Percentiles rank a stretch among this genome's conserved stretches.
Conservation (phyloP, 2,797 vertebrate species). For the Semaprochilodus insignis region DNA sequence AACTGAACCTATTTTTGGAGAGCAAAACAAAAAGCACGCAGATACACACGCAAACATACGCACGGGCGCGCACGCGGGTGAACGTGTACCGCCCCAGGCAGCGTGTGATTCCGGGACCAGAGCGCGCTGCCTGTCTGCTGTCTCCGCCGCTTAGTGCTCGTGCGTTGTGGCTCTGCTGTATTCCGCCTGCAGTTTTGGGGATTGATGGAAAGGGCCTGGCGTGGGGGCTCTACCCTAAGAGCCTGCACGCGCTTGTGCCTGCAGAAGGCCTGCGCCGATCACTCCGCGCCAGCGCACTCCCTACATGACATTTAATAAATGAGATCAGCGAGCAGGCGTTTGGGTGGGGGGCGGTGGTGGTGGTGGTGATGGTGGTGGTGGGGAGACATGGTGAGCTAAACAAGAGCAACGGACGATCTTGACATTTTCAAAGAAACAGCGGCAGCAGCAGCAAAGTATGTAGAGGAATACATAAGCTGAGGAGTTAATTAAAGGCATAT, state of each 20-base stretch:
- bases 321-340: constrained; percentile 58
- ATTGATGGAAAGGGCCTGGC: constrained; percentile 57
- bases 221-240: constrained; percentile 30
- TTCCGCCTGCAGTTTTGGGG: constrained; percentile 45
- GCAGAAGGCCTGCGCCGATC: constrained; percentile 52
- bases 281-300: constrained; percentile 61
- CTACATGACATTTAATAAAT: constrained; percentile 67
- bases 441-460: constrained; percentile 42
- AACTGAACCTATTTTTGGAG: not conserved
- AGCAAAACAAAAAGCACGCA: not conserved
- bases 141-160: constrained; percentile 23
- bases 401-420: constrained; percentile 53
- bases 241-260: constrained; percentile 32
- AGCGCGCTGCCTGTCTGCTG: constrained; percentile 2
- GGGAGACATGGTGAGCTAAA: constrained; percentile 43
- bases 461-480: constrained; percentile 43
- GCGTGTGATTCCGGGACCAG: not conserved
- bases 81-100: not conserved
- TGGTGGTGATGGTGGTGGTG: constrained; percentile 19
- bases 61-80: constrained; percentile 63
- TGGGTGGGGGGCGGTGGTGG: constrained; percentile 31
- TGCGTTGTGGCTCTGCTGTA: constrained; percentile 28
- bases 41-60: not conserved
- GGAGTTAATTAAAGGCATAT: constrained; percentile 46
- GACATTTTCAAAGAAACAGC: constrained; percentile 59